phyloP scores from a whole-genome alignment of 2,888 invertebrate species.

The Sphaerophoria rueppellii region DNA sequence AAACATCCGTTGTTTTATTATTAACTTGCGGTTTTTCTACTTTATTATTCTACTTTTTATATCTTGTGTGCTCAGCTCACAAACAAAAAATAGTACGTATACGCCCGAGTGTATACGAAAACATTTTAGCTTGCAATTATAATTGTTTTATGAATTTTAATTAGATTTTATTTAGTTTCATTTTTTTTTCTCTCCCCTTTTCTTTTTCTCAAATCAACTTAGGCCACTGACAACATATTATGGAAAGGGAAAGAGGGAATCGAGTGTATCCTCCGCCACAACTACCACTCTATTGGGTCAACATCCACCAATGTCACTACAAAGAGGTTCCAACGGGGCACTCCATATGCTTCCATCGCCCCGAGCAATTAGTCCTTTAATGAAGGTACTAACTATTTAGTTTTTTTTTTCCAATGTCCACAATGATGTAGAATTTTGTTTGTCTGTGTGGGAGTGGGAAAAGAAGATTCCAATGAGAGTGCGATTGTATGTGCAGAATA shows the following conservation, averaged over 20 bases:
- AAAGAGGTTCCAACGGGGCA: conserved; percentile 81
- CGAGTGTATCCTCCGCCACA: conserved; percentile 90
- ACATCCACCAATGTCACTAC: conserved; percentile 78
- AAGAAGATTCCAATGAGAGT: no score
- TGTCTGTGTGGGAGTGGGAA: background rate
- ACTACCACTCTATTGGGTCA: conserved; percentile 88
- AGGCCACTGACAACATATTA: conserved; percentile 87
- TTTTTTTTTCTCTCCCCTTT: conserved; percentile 1
- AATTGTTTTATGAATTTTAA: conserved; percentile 41
- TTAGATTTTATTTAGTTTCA: conserved; percentile 35
- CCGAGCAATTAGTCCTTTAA: conserved; percentile 81
- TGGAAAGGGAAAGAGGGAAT: conserved; percentile 87
- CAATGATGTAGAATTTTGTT: background rate
- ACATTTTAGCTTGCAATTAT: background rate
- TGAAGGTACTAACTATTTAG: conserved; percentile 78
- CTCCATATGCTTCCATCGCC: conserved; percentile 80
- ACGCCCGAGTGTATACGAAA: conserved; percentile 33
- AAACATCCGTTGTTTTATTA: background rate
- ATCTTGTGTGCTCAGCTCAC: no score
- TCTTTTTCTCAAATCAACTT: conserved; percentile 77
- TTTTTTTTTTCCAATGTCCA: conserved; percentile 17
- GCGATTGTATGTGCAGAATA: no score
- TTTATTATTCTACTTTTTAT: background rate
- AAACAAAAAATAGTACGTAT: conserved; percentile 46
- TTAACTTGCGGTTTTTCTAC: conserved; percentile 11